These are phyloP conservation scores for Syngnathus acus DNA, from an alignment of 2,797 vertebrate genomes.

Conservation along the genomic window DNA sequence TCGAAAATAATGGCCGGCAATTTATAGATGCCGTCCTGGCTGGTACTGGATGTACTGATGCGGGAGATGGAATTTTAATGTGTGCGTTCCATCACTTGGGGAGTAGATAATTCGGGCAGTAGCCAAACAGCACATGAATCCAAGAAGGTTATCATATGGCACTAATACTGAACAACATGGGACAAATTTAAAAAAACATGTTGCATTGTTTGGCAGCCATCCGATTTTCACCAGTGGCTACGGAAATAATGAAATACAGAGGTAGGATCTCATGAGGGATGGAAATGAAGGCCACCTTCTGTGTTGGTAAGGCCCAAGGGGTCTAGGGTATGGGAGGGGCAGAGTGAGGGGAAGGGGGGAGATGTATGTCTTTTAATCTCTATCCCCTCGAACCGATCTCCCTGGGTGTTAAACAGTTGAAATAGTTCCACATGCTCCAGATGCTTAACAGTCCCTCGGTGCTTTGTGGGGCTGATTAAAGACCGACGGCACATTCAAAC, in stretches of 20 bases:
- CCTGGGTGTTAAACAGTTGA: conserved; percentile 32
- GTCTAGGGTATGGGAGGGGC: not conserved
- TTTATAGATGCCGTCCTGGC: conserved; percentile 62
- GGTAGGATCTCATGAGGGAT: conserved; percentile 31
- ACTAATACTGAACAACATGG: conserved; percentile 31
- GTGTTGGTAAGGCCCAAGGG: conserved; percentile 22
- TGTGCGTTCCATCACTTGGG: conserved; percentile 59
- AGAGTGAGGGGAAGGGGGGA: conserved; percentile 6
- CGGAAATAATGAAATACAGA: conserved; percentile 30
- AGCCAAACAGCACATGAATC: conserved; percentile 50
- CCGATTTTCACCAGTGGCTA: conserved; percentile 42
- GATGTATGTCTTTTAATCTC: conserved; percentile 36
- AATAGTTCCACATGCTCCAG: conserved; percentile 27
- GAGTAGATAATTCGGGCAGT: conserved; percentile 50
- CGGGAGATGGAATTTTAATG: conserved; percentile 69
- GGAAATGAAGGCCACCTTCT: conserved; percentile 54
- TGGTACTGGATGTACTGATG: conserved; percentile 61
- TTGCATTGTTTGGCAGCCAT: conserved; percentile 32
- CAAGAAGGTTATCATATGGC: conserved; percentile 51
- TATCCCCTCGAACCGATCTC: conserved; percentile 21
- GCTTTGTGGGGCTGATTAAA: not conserved
- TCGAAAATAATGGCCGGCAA: conserved; percentile 68
- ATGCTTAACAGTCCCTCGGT: conserved; percentile 20
- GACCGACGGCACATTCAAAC: not conserved
- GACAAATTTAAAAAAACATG: conserved; percentile 19